Percentiles rank a stretch among this genome's conserved stretches.
These are phyloP conservation scores for Idris sp. DNA, from an alignment of 1,140 invertebrate species.

Conservation along the genomic window DNA sequence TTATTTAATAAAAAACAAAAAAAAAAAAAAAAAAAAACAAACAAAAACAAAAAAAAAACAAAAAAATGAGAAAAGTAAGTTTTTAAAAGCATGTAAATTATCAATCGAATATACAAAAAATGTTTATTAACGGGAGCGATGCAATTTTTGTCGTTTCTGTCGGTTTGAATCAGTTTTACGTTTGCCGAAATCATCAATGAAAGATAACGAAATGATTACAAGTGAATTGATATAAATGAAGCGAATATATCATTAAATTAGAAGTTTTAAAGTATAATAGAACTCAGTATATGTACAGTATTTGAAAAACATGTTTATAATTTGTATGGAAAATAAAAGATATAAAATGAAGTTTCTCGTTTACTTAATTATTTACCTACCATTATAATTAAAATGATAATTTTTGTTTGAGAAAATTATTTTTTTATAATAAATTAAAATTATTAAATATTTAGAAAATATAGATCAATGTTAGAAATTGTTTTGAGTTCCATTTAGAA, in stretches of 20 bases:
- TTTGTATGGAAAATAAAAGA: slow-evolving; percentile 83
- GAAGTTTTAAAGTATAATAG: slow-evolving; percentile 80
- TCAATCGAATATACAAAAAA: too few species aligned
- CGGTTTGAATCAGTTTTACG: slow-evolving; percentile 13
- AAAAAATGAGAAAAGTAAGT: too few species aligned
- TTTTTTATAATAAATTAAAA: too few species aligned
- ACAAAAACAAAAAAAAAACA: too few species aligned
- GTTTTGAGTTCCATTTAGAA: too few species aligned
- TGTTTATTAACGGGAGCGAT: slow-evolving; percentile 41
- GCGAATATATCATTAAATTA: slow-evolving; percentile 79
- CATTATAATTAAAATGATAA: too few species aligned
- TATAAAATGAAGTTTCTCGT: slow-evolving; percentile 71
- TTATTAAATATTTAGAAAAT: too few species aligned
- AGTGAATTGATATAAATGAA: slow-evolving; percentile 77
- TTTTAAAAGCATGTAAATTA: too few species aligned
- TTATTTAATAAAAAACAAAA: too few species aligned
- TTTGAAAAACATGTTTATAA: slow-evolving; percentile 84
- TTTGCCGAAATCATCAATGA: slow-evolving; percentile 70
- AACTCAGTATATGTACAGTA: slow-evolving; percentile 83
- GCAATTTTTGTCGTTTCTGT: slow-evolving; percentile 42
- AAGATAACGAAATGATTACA: slow-evolving; percentile 76
- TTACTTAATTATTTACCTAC: slow-evolving; percentile 1
- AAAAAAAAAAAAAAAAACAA: too few species aligned
- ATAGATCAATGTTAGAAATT: too few species aligned
- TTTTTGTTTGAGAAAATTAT: too few species aligned